Percentiles rank a stretch among this genome's conserved stretches.
Conservation (phyloP, 2,888 invertebrate genomes). For the Prosopocoilus inquinatus region DNA sequence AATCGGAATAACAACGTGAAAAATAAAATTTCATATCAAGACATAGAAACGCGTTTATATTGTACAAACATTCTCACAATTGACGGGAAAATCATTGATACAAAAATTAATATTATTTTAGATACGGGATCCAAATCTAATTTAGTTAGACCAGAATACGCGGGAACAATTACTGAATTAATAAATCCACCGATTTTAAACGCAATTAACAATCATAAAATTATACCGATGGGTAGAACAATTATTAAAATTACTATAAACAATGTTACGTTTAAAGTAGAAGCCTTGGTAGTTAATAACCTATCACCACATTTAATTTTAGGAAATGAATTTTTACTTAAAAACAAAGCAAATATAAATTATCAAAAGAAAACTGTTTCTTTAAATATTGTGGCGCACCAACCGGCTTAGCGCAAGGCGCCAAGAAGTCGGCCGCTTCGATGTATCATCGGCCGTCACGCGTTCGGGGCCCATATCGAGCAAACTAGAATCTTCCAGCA, state of each 20-base stretch:
- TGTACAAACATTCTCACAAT: neutral
- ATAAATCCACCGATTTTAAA: neutral
- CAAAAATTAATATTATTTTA: neutral
- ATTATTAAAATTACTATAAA: neutral
- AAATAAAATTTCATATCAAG: neutral
- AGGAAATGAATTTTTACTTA: neutral
- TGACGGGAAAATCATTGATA: neutral
- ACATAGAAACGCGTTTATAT: neutral
- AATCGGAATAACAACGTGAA: neutral
- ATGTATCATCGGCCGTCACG: too few relatives aligned
- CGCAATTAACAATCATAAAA: neutral
- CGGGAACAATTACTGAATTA: neutral
- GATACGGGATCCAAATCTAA: neutral
- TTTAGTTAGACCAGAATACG: neutral
- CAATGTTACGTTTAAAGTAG: neutral
- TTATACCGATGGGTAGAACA: neutral
- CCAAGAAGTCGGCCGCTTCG: too few relatives aligned
- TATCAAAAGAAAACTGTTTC: neutral
- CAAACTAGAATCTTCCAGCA: too few relatives aligned
- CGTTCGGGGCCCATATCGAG: too few relatives aligned
- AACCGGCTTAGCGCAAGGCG: too few relatives aligned
- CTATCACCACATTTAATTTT: neutral
- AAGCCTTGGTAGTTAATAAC: neutral
- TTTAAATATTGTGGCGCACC: too few relatives aligned
- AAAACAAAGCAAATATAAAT: neutral